Evolutionary conservation across 2,888 invertebrate species (phyloP), one percentile per base, ranked within the genome.

Genomic region (Chloroclysta siterata): DNA sequence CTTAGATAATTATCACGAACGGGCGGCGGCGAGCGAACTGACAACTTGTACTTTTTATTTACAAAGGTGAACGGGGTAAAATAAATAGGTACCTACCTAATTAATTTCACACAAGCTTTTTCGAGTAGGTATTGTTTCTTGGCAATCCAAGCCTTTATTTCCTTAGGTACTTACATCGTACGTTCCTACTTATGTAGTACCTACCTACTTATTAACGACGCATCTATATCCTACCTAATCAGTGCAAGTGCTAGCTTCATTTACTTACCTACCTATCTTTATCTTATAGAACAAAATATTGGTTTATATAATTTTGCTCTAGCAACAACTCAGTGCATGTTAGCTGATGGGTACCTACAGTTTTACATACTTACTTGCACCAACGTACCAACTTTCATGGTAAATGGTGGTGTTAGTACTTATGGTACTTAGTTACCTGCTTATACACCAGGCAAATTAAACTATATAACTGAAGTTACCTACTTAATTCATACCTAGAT

Each of bases 31-130:
- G 81, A 82, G 80, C 82, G 72, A 75, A 75, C 78, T 81, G 78
- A 79, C 77, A 76, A 68, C 72, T 69, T 74, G 39, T 14, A 14
- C 70, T 76, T 77, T 87, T 89, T 70, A 76, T 77, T 88, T 90
- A 90, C 89, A 89, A 78, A 87, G 84, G 83, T 81, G 78, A 82
- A 78, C 76, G 78, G 81, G 81, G 75, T 72, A 66, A 71, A 65
- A 48, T 48, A 33, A 29, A 6, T 29, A n/a, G n/a, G n/a, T n/a
- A n/a, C n/a, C n/a, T n/a, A 8, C 8, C 6, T 33, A 33, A 33
- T n/a, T 6, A 6, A 69, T 69, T 70, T 59, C 56, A 54, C 46
- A 63, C 63, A 56, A 64, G 48, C 47, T 62, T 53, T 64, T 44
- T 50, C 54, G 52, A 65, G 65, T 63, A 68, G 68, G 61, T 11